Evolutionary conservation across 1,140 invertebrate species (phyloP), one percentile per base, ranked within the genome.

Genomic region (Saxidomus purpurata): DNA sequence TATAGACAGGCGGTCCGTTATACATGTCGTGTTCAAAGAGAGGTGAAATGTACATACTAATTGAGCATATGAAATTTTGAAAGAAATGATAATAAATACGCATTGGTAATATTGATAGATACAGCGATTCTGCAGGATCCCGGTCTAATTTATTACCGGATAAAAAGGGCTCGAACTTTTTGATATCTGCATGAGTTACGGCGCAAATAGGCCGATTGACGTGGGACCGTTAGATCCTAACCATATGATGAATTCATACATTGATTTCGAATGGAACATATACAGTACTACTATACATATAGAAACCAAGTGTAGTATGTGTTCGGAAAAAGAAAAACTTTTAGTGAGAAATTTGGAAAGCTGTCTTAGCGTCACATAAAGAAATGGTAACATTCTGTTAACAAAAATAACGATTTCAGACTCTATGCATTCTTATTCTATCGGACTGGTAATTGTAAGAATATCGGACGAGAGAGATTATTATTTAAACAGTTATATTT

Each of bases 71-170:
- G 83, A 85, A 85, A 71, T 49, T 85, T 85, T 85, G 83, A 71
- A 85, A 85, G 83, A 85, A 85, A 85, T 74, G 47, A 71, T 74
- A 85, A 85, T 85, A 85, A 85, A 85, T 85, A 85, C 49, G 69
- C n/a, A 34, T 34, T 28, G 69, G 19, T 38, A n/a, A 36, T 61
- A 85, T 85, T 43, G 43, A 85, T 85, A n/a, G 17, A 84, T 69
- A 34, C 28, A 2, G 15, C 28, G 31, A 85, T 76, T 49, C 49
- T 52, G 83, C 40, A 19, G 40, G 31, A 52, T 55, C 8, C 40
- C 49, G 52, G 83, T 74, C 34, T 82, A 59, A 82, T 82, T 67
- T 63, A 82, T 82, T 25, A n/a, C 3, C 25, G 61, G 55, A 82
- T 82, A n/a, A 67, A 82, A 83, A 83, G 81, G 63, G 59, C 1